These are phyloP conservation scores for Polypterus senegalus DNA, from an alignment of 2,113 vertebrate genomes.

Conservation along the genomic window DNA sequence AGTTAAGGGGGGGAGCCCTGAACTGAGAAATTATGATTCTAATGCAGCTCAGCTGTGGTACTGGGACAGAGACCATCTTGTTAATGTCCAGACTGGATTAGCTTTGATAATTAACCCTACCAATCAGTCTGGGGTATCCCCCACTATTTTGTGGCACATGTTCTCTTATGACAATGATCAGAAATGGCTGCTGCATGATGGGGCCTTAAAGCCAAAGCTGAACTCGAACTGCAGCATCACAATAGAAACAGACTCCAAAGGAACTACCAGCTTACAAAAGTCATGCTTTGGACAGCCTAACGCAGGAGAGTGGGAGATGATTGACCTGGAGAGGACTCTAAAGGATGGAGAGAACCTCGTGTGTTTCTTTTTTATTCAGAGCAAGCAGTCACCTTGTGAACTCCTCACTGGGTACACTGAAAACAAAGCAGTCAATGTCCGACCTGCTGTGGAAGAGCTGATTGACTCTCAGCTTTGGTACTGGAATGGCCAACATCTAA, in stretches of 20 bases:
- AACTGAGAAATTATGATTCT: conserved; percentile 8
- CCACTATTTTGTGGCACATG: conserved; percentile 2
- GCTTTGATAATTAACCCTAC: conserved; percentile 1
- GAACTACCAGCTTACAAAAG: background rate
- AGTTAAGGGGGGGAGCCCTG: background rate
- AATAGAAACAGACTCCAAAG: background rate
- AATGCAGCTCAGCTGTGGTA: conserved; percentile 11
- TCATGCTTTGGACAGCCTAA: background rate
- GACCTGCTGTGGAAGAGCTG: conserved; percentile 6
- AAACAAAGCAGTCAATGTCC: background rate
- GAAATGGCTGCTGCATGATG: conserved; percentile 1
- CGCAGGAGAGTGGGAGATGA: conserved; percentile 1
- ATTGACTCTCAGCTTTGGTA: conserved; percentile 11
- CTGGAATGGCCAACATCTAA: conserved; percentile 6
- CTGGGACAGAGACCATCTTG: conserved; percentile 4
- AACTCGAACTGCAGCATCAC: background rate
- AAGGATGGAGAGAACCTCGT: background rate
- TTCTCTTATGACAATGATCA: conserved; percentile 5
- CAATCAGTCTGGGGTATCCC: background rate
- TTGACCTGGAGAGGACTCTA: background rate
- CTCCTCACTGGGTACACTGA: background rate
- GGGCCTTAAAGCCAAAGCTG: background rate
- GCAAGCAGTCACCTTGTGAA: conserved; percentile 8
- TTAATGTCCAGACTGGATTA: conserved; percentile 2
- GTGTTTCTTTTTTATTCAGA: conserved; percentile 10